Conservation (phyloP, 2,888 invertebrate genomes). For the Ophioninae sp. region DNA sequence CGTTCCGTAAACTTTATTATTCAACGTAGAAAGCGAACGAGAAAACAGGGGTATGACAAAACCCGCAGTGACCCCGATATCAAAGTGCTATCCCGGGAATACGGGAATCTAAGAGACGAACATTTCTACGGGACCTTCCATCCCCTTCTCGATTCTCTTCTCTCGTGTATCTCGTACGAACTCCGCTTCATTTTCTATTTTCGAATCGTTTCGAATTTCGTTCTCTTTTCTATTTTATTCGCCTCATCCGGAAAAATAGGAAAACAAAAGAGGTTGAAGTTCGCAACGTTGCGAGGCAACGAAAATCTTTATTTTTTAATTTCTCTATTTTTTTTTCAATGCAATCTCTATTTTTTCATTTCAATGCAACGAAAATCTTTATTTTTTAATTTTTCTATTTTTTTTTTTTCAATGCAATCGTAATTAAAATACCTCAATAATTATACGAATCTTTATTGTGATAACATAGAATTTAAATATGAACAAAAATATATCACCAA, state of each 20-base stretch:
- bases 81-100: conserved; percentile 41
- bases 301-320: too few relatives aligned
- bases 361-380: too few relatives aligned
- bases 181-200: not conserved
- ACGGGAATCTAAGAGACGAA: conserved; percentile 37
- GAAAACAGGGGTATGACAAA: conserved; percentile 14
- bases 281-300: too few relatives aligned
- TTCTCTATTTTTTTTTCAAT: too few relatives aligned
- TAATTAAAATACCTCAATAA: too few relatives aligned
- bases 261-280: too few relatives aligned
- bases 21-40: conserved; percentile 45
- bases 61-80: conserved; percentile 59
- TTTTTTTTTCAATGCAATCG: too few relatives aligned
- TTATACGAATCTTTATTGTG: too few relatives aligned
- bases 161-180: not conserved
- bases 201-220: conserved; percentile 4
- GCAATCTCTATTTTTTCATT: too few relatives aligned
- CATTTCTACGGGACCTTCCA: conserved; percentile 40
- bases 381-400: too few relatives aligned
- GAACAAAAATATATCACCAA: too few relatives aligned
- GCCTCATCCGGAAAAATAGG: not conserved
- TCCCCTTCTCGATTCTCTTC: not conserved
- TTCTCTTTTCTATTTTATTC: not conserved
- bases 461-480: too few relatives aligned
- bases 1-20: conserved; percentile 63